Conservation (phyloP, 1,140 invertebrate genomes). For the Eulimnadia texana region DNA sequence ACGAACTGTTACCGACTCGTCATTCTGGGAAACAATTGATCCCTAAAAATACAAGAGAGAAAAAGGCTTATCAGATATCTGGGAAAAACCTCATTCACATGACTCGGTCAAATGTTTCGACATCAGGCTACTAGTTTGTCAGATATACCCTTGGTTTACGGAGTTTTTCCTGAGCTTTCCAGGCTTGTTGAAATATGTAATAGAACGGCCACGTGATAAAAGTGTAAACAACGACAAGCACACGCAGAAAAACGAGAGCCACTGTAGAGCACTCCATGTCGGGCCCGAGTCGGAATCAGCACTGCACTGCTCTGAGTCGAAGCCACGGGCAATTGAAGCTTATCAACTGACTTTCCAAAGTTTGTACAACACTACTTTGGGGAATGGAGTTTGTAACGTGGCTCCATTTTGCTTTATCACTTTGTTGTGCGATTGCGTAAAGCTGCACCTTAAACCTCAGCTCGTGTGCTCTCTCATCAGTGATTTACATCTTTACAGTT, state of each 20-base stretch:
- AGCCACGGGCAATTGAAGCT: too few relatives aligned
- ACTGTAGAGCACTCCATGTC: not conserved
- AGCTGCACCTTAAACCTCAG: too few relatives aligned
- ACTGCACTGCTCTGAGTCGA: not conserved
- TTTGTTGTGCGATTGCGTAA: too few relatives aligned
- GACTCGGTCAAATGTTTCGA: not conserved
- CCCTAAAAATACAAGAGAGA: not conserved
- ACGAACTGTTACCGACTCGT: constrained; percentile 34
- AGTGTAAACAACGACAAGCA: not conserved
- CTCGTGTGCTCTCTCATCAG: too few relatives aligned
- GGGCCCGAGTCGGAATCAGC: not conserved
- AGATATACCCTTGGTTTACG: constrained; percentile 61
- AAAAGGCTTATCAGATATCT: too few relatives aligned
- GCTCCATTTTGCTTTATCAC: too few relatives aligned
- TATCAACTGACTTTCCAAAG: not conserved
- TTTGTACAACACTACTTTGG: too few relatives aligned
- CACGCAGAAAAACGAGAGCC: not conserved
- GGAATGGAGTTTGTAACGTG: too few relatives aligned
- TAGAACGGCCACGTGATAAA: constrained; percentile 71
- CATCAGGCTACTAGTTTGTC: constrained; percentile 16
- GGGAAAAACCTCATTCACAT: not conserved
- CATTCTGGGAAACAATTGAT: not conserved
- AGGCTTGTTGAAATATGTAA: constrained; percentile 69
- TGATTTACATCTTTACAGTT: too few relatives aligned
- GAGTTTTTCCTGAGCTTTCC: constrained; percentile 58